Evolutionary conservation across 2,113 vertebrate species (phyloP).

Genomic region (Nestor notabilis): DNA sequence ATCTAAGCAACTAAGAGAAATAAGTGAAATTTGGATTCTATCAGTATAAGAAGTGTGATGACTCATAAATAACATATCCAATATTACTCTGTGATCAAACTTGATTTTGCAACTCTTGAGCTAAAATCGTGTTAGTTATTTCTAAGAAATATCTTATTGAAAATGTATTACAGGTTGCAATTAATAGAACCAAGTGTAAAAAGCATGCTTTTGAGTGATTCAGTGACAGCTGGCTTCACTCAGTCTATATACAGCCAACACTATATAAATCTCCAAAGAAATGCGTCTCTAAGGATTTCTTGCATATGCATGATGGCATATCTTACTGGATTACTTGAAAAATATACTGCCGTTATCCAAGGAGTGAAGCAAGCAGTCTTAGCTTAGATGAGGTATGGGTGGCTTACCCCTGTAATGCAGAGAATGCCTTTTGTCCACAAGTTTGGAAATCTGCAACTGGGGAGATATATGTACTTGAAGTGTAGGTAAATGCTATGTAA

Average conservation of each 20-base stretch:
- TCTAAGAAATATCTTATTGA: neutral
- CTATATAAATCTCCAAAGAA: neutral
- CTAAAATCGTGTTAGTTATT: neutral
- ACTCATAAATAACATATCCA: neutral
- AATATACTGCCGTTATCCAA: neutral
- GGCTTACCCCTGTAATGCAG: neutral
- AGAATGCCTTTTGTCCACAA: neutral
- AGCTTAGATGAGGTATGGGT: neutral
- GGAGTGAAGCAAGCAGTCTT: neutral
- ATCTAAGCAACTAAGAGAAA: neutral
- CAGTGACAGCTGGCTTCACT: neutral
- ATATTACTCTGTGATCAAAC: neutral
- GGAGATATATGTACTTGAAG: neutral
- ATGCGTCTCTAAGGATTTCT: neutral
- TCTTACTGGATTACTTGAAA: neutral
- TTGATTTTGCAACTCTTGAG: neutral
- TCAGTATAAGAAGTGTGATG: neutral
- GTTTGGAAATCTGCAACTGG: neutral
- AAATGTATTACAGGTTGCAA: neutral
- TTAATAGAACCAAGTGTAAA: neutral
- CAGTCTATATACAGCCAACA: neutral
- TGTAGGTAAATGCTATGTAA: neutral
- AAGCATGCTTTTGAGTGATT: neutral
- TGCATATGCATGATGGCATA: neutral
- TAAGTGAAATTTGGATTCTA: neutral